A percentile compares a stretch with the other conserved stretches of the same genome.
These are phyloP conservation scores for Mastacembelus armatus DNA, from an alignment of 2,797 vertebrate genomes.

Conservation along the genomic window DNA sequence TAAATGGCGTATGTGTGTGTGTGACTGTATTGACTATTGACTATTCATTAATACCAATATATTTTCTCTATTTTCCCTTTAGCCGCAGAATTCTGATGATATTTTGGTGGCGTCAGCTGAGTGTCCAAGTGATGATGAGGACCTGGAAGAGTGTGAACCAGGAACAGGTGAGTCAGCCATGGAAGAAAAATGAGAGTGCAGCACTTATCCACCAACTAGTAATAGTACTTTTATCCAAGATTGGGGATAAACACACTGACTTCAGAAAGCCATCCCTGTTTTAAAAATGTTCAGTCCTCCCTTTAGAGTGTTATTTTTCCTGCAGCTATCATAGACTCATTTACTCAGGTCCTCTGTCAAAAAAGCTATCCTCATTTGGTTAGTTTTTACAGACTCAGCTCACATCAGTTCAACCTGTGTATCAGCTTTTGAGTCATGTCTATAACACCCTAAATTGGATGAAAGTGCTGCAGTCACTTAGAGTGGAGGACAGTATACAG, in stretches of 20 bases:
- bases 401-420: conserved; percentile 5
- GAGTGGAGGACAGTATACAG: conserved; percentile 35
- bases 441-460: conserved; percentile 40
- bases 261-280: conserved; percentile 21
- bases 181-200: conserved; percentile 1
- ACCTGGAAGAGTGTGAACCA: conserved; percentile 95
- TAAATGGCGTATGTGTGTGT: no score
- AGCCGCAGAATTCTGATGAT: conserved; percentile 92
- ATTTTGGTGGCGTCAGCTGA: conserved; percentile 95
- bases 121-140: conserved; percentile 96
- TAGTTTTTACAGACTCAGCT: conserved; percentile 13
- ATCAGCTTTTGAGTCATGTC: conserved; percentile 28
- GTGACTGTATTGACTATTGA: conserved; percentile 3
- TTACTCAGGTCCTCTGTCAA: conserved; percentile 20
- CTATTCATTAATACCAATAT: conserved; percentile 26
- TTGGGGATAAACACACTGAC: not conserved
- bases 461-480: conserved; percentile 49
- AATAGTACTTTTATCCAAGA: conserved; percentile 7
- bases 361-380: conserved; percentile 42
- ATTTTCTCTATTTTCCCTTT: conserved; percentile 34
- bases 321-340: not conserved
- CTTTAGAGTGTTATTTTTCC: conserved; percentile 21
- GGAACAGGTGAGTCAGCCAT: conserved; percentile 91
- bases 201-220: not conserved
- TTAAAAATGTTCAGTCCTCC: conserved; percentile 6